Base-by-base conservation (phyloP, 2,888 invertebrate genomes). In the Sarcophaga carnaria region DNA sequence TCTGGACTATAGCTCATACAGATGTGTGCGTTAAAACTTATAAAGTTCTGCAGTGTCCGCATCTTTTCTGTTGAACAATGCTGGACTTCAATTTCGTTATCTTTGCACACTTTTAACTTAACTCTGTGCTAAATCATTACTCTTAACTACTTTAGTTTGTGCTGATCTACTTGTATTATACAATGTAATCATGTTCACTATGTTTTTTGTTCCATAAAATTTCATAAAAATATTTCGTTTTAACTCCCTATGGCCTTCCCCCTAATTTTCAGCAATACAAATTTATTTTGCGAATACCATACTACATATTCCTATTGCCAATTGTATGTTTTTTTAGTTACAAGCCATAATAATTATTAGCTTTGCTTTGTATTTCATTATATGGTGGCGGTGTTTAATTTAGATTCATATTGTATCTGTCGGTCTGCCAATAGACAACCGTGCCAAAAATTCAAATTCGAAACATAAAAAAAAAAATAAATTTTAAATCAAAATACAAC, bases 391-490 rank as follows among this genome's bases (percentile, higher is more conserved):
- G 59, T n/a, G 22, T 59, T 45, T 64, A 64, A 64, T 79, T 54
- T 64, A 6, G 63, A 27, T 54, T 54, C 54, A 54, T 54, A 54
- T 54, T 54, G 54, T 54, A 54, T 71, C 70, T 80, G 66, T 66
- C 49, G 5, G 71, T 62, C 27, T 60, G 62, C 60, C 60, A 80
- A 67, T 47, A 45, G n/a, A 17, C n/a, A 62, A 11, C 12, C 17
- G 14, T 49, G 78, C 83, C 78, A 83, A 82, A 82, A 63, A 20
- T 74, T 20, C 3, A 20, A 72, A 72, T 59, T 71, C 11, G 27
- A 54, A n/a, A 64, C 64, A n/a, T 20, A 20, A 20, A 0, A 64
- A 0, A 64, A 47, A 64, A 14, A 49, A 49, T 14, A 49, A 49
- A 49, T 54, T 54, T 54, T 14, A 54, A 54, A 54, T 54, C 54